A percentile compares a stretch with the other conserved stretches of the same genome.
Evolutionary conservation across 2,113 vertebrate genomes (phyloP).

Genomic region (Bagarius yarrelli): DNA sequence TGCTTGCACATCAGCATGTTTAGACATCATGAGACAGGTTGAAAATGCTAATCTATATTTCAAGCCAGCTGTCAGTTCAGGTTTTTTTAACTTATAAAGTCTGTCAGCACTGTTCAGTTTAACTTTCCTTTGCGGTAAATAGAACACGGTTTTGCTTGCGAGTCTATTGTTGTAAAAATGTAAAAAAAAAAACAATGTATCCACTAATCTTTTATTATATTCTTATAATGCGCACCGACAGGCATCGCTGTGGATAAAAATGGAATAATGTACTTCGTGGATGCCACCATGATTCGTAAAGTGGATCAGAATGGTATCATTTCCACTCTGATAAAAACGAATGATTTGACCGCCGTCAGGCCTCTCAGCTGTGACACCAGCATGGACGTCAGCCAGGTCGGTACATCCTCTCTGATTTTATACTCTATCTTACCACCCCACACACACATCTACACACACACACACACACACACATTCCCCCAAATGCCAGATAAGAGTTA

Average conservation of each 20-base stretch:
- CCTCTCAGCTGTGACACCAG: conserved; percentile 68
- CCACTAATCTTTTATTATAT: background rate
- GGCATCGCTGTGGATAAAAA: conserved; percentile 87
- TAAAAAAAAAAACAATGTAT: background rate
- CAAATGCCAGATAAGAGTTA: background rate
- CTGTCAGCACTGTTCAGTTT: background rate
- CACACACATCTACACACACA: too few relatives aligned
- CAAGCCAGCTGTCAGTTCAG: background rate
- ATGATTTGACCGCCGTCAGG: conserved; percentile 84
- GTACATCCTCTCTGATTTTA: background rate
- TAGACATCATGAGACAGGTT: background rate
- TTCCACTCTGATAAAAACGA: conserved; percentile 85
- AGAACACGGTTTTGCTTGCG: background rate
- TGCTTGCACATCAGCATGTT: background rate
- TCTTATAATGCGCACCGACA: conserved; percentile 48
- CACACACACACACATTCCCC: too few relatives aligned
- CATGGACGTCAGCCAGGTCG: conserved; percentile 61
- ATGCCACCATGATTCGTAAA: conserved; percentile 88
- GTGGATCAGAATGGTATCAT: conserved; percentile 89
- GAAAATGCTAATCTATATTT: conserved; percentile 10
- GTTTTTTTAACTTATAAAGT: conserved; percentile 9
- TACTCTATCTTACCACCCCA: background rate
- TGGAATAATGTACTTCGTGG: conserved; percentile 87
- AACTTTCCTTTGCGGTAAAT: background rate
- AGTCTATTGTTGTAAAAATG: too few relatives aligned